Evolutionary conservation across 2,797 vertebrate genomes (phyloP), one percentile per base, ranked within the genome.

Genomic region (Gymnothorax javanicus): DNA sequence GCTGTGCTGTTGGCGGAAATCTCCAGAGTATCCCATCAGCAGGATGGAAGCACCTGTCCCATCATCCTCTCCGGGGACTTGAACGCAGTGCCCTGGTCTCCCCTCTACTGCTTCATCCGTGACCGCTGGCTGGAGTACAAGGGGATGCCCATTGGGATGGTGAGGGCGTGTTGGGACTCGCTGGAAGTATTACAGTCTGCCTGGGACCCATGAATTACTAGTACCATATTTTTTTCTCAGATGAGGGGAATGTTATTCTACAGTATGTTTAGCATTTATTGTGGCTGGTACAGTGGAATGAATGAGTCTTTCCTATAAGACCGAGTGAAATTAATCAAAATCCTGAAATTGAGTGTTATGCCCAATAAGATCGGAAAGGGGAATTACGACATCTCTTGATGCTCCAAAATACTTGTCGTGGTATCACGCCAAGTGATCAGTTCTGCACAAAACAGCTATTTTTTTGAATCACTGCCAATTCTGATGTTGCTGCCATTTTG

Each of bases 1-100:
- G 98, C 98, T 17, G 95, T 99, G 93, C 96, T 99, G 2, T 90
- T 99, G 91, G 98, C 98, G 25, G 98, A 99, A 95, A 97, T 99
- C 83, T 87, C 92, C 62, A 96, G 89, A 0, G 89, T 97, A 89
- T 94, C 97, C 86, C 90, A 90, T 90, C 94, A 90, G 89, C 94
- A 95, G 0, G 95, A 98, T 0, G 97, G 96, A 0, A 93, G 92
- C 17, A 89, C 94, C 90, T 96, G 92, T 88, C 98, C 98, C 0
- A 92, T 99, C 8, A 81, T 99, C 88, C 94, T 99, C 86, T 99
- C 98, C 71, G 98, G 98, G 2, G 98, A 99, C 90, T 97, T 99
- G 88, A 99, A 99, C 95, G 98, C 98, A 3, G 96, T 97, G 43
- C 98, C 98, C 62, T 93, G 94, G 84, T 99, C 98, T 89, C 98